These are phyloP conservation scores for Thaleichthys pacificus DNA, from an alignment of 2,797 vertebrate genomes.

Conservation along the genomic window DNA sequence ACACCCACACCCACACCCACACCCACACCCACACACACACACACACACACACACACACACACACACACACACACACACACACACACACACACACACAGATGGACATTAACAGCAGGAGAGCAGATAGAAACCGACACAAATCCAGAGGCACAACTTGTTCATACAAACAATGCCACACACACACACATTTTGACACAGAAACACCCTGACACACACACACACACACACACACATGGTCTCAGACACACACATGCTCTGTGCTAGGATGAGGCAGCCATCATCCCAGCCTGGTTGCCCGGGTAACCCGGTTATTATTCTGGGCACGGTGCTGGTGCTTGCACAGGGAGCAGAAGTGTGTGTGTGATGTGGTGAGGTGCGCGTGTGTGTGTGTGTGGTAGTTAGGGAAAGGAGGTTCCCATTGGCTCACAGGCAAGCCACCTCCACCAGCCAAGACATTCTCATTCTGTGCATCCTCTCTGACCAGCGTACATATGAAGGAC, in stretches of 20 bases:
- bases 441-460: background rate
- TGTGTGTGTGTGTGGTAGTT: slow-evolving; percentile 16
- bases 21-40: no score
- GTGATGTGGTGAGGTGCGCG: background rate
- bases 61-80: no score
- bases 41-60: no score
- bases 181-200: no score
- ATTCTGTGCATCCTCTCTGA: background rate
- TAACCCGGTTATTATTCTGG: slow-evolving; percentile 80
- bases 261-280: slow-evolving; percentile 73
- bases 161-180: no score
- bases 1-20: no score
- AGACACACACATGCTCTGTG: slow-evolving; percentile 35
- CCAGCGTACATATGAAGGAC: no score
- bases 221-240: background rate
- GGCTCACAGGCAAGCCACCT: background rate
- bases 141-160: no score
- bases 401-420: background rate
- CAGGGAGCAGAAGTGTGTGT: slow-evolving; percentile 34
- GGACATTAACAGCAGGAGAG: background rate
- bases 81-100: no score
- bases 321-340: slow-evolving; percentile 66
- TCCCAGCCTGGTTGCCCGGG: slow-evolving; percentile 74
- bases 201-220: background rate
- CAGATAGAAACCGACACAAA: no score